Evolutionary conservation across 2,113 vertebrate genomes (phyloP).

Genomic region (Proteles cristata): DNA sequence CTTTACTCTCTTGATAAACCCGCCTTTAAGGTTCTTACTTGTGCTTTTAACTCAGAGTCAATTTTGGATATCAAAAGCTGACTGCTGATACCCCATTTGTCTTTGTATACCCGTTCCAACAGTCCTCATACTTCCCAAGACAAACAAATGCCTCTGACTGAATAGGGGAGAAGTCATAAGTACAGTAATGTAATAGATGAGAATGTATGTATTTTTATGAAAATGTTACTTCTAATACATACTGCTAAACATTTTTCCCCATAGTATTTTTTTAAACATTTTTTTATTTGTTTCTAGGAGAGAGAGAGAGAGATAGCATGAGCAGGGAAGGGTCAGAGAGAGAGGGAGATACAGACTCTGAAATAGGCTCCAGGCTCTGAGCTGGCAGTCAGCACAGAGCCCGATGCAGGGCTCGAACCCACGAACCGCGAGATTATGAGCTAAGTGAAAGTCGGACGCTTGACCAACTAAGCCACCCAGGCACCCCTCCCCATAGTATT

Average conservation of each 20-base stretch:
- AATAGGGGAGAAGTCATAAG: neutral
- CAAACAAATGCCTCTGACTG: slow-evolving; percentile 17
- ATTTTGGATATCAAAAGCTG: slow-evolving; percentile 39
- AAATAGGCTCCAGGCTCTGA: no score
- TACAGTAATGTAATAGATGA: neutral
- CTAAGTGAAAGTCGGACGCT: no score
- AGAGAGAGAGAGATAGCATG: no score
- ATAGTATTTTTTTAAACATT: no score
- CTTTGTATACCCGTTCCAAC: neutral
- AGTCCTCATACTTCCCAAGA: neutral
- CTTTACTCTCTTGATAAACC: neutral
- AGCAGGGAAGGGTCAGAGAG: no score
- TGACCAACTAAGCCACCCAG: no score
- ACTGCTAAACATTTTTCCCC: neutral
- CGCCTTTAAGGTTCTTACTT: slow-evolving; percentile 20
- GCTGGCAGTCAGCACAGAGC: no score
- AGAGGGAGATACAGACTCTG: no score
- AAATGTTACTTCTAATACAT: neutral
- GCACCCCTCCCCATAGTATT: neutral
- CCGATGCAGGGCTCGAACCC: no score
- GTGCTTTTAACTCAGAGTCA: slow-evolving; percentile 26
- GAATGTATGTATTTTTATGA: neutral
- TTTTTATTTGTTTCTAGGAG: no score
- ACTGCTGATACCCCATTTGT: neutral
- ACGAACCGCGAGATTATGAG: no score